A percentile compares a stretch with the other conserved stretches of the same genome.
Conservation (phyloP, 2,888 invertebrate genomes). For the Ichneumoninae sp. region DNA sequence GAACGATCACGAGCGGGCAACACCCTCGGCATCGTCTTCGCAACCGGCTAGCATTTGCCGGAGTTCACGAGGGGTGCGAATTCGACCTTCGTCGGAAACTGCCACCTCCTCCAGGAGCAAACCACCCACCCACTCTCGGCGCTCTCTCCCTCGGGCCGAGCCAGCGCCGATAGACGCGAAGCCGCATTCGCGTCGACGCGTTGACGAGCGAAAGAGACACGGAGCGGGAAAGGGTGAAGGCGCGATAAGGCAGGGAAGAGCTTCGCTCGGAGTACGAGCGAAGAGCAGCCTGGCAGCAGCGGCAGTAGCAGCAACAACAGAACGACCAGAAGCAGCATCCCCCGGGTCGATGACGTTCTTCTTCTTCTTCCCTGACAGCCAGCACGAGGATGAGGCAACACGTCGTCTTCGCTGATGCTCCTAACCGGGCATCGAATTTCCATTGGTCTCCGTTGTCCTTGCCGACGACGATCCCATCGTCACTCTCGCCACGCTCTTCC, state of each 20-base stretch:
- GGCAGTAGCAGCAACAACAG: slow-evolving; percentile 46
- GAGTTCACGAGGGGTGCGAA: slow-evolving; percentile 59
- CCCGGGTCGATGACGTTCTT: slow-evolving; percentile 68
- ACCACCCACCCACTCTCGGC: slow-evolving; percentile 7
- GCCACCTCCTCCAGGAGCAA: slow-evolving; percentile 11
- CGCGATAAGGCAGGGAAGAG: slow-evolving; percentile 59
- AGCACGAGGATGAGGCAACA: slow-evolving; percentile 68
- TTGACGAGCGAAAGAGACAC: slow-evolving; percentile 26
- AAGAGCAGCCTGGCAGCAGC: slow-evolving; percentile 31
- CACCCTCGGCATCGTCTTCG: slow-evolving; percentile 42
- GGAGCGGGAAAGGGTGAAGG: slow-evolving; percentile 38
- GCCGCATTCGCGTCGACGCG: slow-evolving; percentile 66
- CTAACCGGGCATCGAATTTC: slow-evolving; percentile 55
- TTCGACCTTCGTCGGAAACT: slow-evolving; percentile 58
- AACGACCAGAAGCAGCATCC: slow-evolving; percentile 42
- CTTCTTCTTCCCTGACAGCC: slow-evolving; percentile 64
- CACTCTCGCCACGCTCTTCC: slow-evolving; percentile 32
- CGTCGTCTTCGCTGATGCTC: slow-evolving; percentile 63
- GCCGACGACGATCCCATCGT: slow-evolving; percentile 23
- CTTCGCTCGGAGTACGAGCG: slow-evolving; percentile 42
- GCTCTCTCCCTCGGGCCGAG: not conserved
- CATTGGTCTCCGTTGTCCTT: not conserved
- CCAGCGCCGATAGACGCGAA: slow-evolving; percentile 33
- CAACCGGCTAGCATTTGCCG: slow-evolving; percentile 10
- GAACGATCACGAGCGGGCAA: slow-evolving; percentile 14